Evolutionary conservation across 1,140 invertebrate species (phyloP).

Genomic region (Idris sp.): DNA sequence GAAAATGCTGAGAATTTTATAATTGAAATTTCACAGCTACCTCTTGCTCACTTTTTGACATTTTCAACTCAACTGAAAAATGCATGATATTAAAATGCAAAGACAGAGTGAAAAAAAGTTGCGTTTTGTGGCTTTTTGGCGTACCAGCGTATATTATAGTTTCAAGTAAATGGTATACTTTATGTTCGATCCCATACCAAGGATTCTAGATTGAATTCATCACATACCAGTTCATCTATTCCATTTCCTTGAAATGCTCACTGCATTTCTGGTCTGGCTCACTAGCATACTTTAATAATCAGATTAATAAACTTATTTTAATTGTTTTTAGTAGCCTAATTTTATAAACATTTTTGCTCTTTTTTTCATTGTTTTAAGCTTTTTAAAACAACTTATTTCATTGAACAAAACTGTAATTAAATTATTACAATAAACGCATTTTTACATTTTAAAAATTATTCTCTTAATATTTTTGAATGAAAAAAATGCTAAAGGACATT

Average conservation of each 20-base stretch:
- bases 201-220: constrained; percentile 52
- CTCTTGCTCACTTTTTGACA: constrained; percentile 9
- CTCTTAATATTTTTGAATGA: no score
- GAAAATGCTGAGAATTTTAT: no score
- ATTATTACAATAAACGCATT: no score
- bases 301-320: no score
- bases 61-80: background rate
- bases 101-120: constrained; percentile 11
- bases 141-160: constrained; percentile 21
- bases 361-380: no score
- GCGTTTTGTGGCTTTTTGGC: constrained; percentile 14
- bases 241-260: constrained; percentile 51
- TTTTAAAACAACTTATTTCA: no score
- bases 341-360: no score
- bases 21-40: no score
- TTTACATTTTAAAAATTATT: no score
- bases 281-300: constrained; percentile 33
- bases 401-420: no score
- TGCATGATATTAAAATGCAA: constrained; percentile 17
- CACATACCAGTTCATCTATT: constrained; percentile 59
- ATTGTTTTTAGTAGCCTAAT: no score
- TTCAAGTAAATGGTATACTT: constrained; percentile 47
- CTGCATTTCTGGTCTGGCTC: constrained; percentile 32
- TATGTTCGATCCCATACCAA: constrained; percentile 45
- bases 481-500: no score